Conservation (phyloP, 2,113 vertebrate species). For the Urocynchramus pylzowi region DNA sequence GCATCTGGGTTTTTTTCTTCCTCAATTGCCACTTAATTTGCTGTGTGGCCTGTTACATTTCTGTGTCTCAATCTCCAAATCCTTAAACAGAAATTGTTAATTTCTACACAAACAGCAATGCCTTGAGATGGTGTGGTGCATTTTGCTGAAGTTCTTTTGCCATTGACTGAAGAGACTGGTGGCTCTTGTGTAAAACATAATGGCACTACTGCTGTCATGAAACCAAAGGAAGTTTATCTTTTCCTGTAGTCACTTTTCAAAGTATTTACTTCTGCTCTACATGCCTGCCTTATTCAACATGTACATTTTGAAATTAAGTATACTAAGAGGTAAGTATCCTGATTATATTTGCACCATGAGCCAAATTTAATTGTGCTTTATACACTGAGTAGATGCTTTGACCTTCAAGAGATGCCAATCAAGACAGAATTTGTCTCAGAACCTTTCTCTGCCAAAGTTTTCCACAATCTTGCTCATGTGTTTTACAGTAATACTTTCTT, state of each 20-base stretch:
- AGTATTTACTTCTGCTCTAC: background rate
- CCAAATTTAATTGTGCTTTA: background rate
- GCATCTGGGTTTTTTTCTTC: background rate
- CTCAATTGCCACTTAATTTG: background rate
- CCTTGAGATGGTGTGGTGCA: background rate
- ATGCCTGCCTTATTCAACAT: background rate
- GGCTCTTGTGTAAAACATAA: background rate
- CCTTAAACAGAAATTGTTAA: background rate
- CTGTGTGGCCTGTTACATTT: background rate
- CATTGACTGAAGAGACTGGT: background rate
- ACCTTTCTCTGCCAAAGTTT: slow-evolving; percentile 14
- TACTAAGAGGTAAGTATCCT: background rate
- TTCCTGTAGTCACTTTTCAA: background rate
- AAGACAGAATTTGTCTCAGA: background rate
- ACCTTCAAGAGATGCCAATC: slow-evolving; percentile 5
- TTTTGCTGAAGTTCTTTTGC: background rate
- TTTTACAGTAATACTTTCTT: slow-evolving; percentile 35
- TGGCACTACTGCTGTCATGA: background rate
- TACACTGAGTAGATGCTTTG: background rate
- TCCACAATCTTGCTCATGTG: slow-evolving; percentile 26
- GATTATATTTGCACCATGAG: background rate
- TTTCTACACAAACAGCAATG: background rate
- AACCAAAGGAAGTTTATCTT: background rate
- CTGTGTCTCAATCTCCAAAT: background rate
- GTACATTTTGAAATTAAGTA: background rate